Percentiles rank a stretch among this genome's conserved stretches.
Evolutionary conservation across 1,140 invertebrate genomes (phyloP).

Genomic region (Caenorhabditis brenneri): DNA sequence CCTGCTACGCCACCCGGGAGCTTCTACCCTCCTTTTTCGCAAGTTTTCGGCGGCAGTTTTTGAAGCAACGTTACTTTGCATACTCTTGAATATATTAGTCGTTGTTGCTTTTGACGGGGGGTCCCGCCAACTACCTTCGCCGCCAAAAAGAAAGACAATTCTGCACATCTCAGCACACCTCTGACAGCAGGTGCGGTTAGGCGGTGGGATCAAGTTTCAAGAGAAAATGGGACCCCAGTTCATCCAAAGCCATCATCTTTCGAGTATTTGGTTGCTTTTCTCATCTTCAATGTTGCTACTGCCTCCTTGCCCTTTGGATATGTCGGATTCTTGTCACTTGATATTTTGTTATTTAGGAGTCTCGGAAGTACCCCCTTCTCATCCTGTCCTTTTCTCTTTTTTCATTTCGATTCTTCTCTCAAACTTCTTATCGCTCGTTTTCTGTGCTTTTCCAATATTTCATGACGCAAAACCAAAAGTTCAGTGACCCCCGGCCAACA

Average conservation of each 20-base stretch:
- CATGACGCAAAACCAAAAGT: constrained; percentile 31
- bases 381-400: background rate
- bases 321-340: constrained; percentile 37
- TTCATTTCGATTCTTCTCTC: background rate
- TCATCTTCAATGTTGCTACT: background rate
- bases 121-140: background rate
- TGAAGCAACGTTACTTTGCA: constrained; percentile 40
- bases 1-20: background rate
- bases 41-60: background rate
- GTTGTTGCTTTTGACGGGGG: background rate
- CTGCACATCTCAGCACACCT: background rate
- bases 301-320: background rate
- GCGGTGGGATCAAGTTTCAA: background rate
- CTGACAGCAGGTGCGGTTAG: constrained; percentile 17
- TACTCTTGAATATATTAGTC: constrained; percentile 22
- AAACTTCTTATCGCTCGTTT: constrained; percentile 16
- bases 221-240: background rate
- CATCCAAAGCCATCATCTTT: constrained; percentile 25
- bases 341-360: constrained; percentile 35
- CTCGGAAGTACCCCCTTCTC: background rate
- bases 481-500: constrained; percentile 19
- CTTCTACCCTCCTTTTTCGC: background rate
- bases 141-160: constrained; percentile 1
- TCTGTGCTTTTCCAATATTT: background rate
- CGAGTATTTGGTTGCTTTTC: constrained; percentile 16